Evolutionary conservation across 2,888 invertebrate species (phyloP), one percentile per base, ranked within the genome.

Genomic region (Rhogogaster chlorosoma): DNA sequence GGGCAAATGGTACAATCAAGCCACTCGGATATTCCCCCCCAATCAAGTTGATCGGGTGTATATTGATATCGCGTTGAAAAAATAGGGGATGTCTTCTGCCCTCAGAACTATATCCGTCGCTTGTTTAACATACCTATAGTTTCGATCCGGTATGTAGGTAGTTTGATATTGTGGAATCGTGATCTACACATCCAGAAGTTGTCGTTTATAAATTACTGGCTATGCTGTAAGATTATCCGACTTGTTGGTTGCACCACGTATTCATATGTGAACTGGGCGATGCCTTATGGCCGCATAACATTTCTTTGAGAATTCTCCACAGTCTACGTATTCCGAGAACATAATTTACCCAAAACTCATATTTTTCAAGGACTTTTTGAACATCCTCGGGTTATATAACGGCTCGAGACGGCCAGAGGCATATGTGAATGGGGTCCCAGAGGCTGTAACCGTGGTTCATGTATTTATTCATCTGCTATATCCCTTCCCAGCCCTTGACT

Each of bases 41-140:
- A 83, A 83, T 83, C 82, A 83, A 67, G 42, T 83, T 38, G 82
- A 83, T 83, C 82, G 82, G 67, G 82, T 45, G 82, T 83, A 83
- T 83, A 83, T 83, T 45, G 82, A 83, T 67, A 83, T 83, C 45
- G 29, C 18, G 82, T 57, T 53, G 36, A 78, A 53, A 78, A 78
- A 78, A 78, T 78, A 57, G 78, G 78, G 78, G 78, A 57, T 61
- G 57, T 9, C 36, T 77, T 61, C 36, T 38, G 61, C 78, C 78
- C 78, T 78, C 78, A 5, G 45, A 61, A 78, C 61, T 61, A 61
- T 78, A 49, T 42, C 4, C 32, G 38, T 57, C 61, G 61, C 38
- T 78, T 57, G 61, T 61, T 77, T 15, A 38, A 36, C 32, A n/a
- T 38, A 18, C 64, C 5, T 32, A 29, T 29, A n/a, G 49, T 77